Base-by-base conservation (phyloP, 2,113 vertebrate species). In the Cyprinodon brontotheroides region DNA sequence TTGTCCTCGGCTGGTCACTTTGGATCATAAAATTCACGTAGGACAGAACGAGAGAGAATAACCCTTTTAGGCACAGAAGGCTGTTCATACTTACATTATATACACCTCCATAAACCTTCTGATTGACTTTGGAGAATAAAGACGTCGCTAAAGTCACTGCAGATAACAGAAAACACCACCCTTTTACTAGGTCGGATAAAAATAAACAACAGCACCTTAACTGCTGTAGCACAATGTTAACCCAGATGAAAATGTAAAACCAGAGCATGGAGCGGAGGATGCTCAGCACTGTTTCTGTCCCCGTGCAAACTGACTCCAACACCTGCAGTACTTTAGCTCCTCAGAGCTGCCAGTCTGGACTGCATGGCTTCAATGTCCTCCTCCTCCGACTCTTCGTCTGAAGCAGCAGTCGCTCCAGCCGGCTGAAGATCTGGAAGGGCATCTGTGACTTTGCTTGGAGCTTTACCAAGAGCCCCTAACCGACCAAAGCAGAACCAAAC, bases 281-380 rank as follows among this genome's bases (percentile, higher is more conserved):
- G 75, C 71, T 84, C 57, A 65, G 77, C 40, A 74, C 73, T 65
- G 77, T 89, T 85, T 83, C 57, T 71, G 81, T 87, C 77, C 72
- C 86, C 62, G 71, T 70, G 17, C 48, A 77, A 64, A 74, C 43
- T 40, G 57, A 65, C 68, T 61, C 59, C 38, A 50, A 83, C 62
- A 41, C 60, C 79, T 1, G 40, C 60, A 72, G 61, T 61, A 77
- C 60, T 88, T 94, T 95, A 99, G 94, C 98, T 99, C 22, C 98
- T 93, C 41, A 99, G 94, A 0, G 96, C 98, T 7, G 95, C 97
- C 77, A 99, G 47, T 2, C 98, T 94, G 0, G 97, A 96, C 93
- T 99, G 97, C 98, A 99, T 99, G 0, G 94, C 97, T 76, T 99
- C 97, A 10, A 99, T 95, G 85, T 97, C 97, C 12, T 98, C 97